phyloP scores from a whole-genome alignment of 2,797 vertebrate species.

The Chiloscyllium punctatum region DNA sequence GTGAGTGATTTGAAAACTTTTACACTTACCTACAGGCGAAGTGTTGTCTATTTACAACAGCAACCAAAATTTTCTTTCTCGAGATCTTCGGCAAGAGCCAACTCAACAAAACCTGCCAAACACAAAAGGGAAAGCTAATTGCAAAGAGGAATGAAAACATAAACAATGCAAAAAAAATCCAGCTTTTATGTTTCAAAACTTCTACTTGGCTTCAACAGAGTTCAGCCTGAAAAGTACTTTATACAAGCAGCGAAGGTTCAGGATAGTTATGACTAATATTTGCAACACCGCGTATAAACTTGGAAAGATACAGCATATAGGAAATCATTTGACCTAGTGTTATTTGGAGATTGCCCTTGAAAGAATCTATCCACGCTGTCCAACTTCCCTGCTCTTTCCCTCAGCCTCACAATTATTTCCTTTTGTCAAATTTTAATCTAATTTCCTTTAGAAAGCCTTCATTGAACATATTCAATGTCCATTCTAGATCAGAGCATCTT shows the following conservation, averaged over 20 bases:
- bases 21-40: slow-evolving; percentile 8
- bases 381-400: background rate
- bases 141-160: background rate
- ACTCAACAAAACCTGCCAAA: slow-evolving; percentile 23
- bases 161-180: background rate
- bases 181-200: background rate
- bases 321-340: background rate
- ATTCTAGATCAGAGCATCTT: background rate
- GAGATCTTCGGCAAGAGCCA: background rate
- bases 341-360: background rate
- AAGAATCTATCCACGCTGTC: background rate
- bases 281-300: too few species aligned
- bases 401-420: background rate
- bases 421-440: background rate
- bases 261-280: background rate
- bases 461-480: background rate
- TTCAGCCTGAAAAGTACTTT: background rate
- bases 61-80: background rate
- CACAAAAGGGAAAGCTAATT: background rate
- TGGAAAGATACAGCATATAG: background rate
- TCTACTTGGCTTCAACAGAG: background rate
- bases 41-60: background rate
- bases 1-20: background rate
- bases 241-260: background rate
- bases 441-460: background rate